Evolutionary conservation across 1,140 invertebrate genomes (phyloP).

Genomic region (Drosophila sproati): DNA sequence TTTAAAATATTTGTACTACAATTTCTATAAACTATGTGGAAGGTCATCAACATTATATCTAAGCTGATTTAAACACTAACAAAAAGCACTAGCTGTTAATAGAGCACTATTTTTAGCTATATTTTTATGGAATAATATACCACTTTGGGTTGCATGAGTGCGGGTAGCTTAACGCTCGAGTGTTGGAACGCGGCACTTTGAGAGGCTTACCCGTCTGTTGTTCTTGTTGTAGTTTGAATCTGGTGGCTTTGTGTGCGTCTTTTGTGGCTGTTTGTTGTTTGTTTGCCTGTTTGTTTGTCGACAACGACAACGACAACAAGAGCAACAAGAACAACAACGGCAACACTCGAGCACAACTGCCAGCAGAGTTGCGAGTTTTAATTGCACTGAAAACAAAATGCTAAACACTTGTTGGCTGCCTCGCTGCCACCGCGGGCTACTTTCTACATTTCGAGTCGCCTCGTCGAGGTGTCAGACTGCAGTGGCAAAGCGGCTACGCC

Average conservation of each 20-base stretch:
- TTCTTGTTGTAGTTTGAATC: conserved; percentile 12
- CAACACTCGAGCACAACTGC: conserved; percentile 47
- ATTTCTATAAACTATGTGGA: too few relatives aligned
- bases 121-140: conserved; percentile 4
- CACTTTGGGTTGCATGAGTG: background rate
- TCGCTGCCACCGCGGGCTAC: conserved; percentile 29
- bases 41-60: too few relatives aligned
- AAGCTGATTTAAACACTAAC: too few relatives aligned
- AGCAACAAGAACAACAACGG: conserved; percentile 32
- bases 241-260: conserved; percentile 57
- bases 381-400: conserved; percentile 80
- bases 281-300: conserved; percentile 37
- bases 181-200: conserved; percentile 53
- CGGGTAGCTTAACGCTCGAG: conserved; percentile 36
- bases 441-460: conserved; percentile 26
- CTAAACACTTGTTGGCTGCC: conserved; percentile 78
- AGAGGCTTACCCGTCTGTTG: background rate
- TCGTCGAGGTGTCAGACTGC: conserved; percentile 32
- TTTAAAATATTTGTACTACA: too few relatives aligned
- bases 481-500: background rate
- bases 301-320: conserved; percentile 21
- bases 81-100: too few relatives aligned
- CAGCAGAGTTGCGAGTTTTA: conserved; percentile 61
- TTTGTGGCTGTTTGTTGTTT: conserved; percentile 72
- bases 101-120: background rate